Base-by-base conservation (phyloP, 2,797 vertebrate species). In the Meriones psammophilus region DNA sequence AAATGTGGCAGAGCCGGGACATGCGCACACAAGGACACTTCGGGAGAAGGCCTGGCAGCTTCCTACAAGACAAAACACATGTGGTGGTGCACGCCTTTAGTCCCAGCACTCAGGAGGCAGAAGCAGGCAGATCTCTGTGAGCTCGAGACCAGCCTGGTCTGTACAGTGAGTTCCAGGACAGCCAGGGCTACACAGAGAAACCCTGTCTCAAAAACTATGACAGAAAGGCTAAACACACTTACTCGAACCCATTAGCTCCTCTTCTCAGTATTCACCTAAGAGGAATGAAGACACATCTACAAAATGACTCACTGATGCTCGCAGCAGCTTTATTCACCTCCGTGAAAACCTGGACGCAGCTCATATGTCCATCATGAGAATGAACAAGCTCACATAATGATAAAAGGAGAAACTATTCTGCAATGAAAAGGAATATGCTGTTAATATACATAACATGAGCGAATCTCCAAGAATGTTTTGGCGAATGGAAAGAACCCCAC, bases 201-300 rank as follows among this genome's bases (percentile, higher is more conserved):
- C 76, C 76, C 26, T 50, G 30, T n/a, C 77, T 56, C 50, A 4
- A 79, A 56, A 18, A 79, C 15, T 18, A 10, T 30, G 50, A 50
- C 50, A 79, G 20, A n/a, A 79, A 79, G 73, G 5, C 28, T 62
- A 94, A 89, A 85, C 42, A 78, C 15, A 89, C 39, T 36, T 73
- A 42, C 39, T 87, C 60, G 73, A 89, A 87, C 42, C 62, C 62
- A 94, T 58, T 36, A 92, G 4, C 85, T 86, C 68, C 17, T 77
- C 30, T 79, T 88, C 28, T 78, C 60, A 60, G 66, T 89, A 17
- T 80, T 94, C 83, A 79, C 42, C 26, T 28, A 66, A 93, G 69
- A 92, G 58, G 96, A 93, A 79, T 88, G 83, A 85, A 93, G 93
- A 84, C 5, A 58, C 33, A 30, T 88, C 87, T 85, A 79, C 54